phyloP scores from a whole-genome alignment of 2,888 invertebrate species.

The Cataglyphis albicans region DNA sequence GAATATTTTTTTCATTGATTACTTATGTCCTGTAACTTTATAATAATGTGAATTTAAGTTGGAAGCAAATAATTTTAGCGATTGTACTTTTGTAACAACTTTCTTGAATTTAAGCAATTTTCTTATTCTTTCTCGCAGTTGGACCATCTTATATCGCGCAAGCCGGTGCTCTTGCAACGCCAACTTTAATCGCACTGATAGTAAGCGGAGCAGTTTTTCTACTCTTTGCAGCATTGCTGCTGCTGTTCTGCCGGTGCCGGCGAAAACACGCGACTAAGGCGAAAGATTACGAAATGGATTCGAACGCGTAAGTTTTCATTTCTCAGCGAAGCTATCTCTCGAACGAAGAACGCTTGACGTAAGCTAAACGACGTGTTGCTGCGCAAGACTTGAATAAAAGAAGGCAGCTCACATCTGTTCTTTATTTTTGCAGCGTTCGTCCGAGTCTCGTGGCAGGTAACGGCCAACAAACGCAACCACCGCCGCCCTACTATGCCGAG shows the following conservation, averaged over 20 bases:
- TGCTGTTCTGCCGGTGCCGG: slow-evolving; percentile 95
- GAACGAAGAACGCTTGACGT: background rate
- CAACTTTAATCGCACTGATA: slow-evolving; percentile 92
- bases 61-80: background rate
- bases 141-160: slow-evolving; percentile 94
- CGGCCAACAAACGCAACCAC: slow-evolving; percentile 93
- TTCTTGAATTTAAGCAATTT: background rate
- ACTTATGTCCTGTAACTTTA: background rate
- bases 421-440: slow-evolving; percentile 87
- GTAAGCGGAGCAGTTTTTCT: slow-evolving; percentile 94
- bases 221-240: slow-evolving; percentile 91
- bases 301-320: slow-evolving; percentile 86
- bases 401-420: slow-evolving; percentile 33
- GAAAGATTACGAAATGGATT: slow-evolving; percentile 97
- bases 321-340: background rate
- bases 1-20: background rate
- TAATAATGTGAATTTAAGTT: background rate
- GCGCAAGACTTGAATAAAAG: slow-evolving; percentile 2
- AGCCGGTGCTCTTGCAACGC: slow-evolving; percentile 91
- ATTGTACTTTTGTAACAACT: background rate
- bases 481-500: slow-evolving; percentile 97
- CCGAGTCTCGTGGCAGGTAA: slow-evolving; percentile 92
- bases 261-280: slow-evolving; percentile 93
- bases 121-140: slow-evolving; percentile 87
- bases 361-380: background rate